phyloP scores from a whole-genome alignment of 1,140 invertebrate species.

The Mylabris phalerata region DNA sequence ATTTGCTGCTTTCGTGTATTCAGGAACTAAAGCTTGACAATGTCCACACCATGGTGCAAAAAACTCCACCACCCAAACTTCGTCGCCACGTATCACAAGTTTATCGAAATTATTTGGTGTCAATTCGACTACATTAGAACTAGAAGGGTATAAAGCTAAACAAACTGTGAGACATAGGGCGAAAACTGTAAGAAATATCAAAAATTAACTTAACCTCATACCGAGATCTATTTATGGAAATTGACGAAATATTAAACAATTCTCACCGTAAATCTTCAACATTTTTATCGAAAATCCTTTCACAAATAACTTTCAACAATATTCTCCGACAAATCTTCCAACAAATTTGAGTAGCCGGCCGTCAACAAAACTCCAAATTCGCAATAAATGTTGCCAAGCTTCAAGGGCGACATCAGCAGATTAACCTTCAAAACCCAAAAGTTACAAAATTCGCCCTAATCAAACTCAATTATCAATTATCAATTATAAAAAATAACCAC shows the following conservation, averaged over 20 bases:
- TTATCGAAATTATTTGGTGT: constrained; percentile 87
- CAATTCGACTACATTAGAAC: constrained; percentile 83
- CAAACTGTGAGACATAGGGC: constrained; percentile 11
- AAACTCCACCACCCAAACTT: constrained; percentile 91
- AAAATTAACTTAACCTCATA: constrained; percentile 6
- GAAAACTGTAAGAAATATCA: constrained; percentile 18
- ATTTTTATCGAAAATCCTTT: background rate
- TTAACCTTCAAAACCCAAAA: too few relatives aligned
- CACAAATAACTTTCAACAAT: background rate
- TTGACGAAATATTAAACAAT: background rate
- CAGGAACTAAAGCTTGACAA: constrained; percentile 74
- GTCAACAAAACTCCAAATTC: too few relatives aligned
- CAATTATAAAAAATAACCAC: too few relatives aligned
- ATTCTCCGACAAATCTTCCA: too few relatives aligned
- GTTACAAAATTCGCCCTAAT: too few relatives aligned
- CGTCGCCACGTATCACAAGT: constrained; percentile 75
- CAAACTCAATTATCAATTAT: too few relatives aligned
- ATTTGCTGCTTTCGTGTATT: constrained; percentile 82
- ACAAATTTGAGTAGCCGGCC: too few relatives aligned
- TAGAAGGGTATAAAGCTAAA: constrained; percentile 67
- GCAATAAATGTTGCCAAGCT: too few relatives aligned
- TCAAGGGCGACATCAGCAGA: too few relatives aligned
- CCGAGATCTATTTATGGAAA: background rate
- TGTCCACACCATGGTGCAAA: constrained; percentile 92
- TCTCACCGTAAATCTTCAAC: constrained; percentile 7